Evolutionary conservation across 2,113 vertebrate genomes (phyloP), one percentile per base, ranked within the genome.

Genomic region (Eptesicus fuscus): DNA sequence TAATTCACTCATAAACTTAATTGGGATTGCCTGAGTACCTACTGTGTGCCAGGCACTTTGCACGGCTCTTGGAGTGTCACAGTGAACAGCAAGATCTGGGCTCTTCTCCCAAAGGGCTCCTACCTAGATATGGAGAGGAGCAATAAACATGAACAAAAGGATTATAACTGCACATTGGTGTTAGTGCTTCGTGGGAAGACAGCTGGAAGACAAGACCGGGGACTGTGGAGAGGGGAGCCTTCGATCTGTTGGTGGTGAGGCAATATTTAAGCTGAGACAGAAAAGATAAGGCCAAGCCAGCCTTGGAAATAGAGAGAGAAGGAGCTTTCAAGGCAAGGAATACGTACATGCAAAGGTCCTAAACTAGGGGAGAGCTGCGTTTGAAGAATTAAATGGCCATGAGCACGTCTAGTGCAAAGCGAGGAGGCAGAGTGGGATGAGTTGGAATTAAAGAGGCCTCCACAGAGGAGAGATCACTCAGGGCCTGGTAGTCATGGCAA

Each of bases 1-100:
- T 78, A 83, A 65, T 78, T 89, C 88, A 71, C 44, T 89, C 59
- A 32, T 47, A 67, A 79, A 35, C 53, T n/a, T 83, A 74, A 87
- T 11, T 42, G 67, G 7, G 6, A 47, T 20, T 35, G 20, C 44
- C 6, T 2, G 13, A 83, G 20, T 16, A 35, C 92, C 96, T 92
- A 82, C 77, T 92, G 28, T 85, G 82, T 59, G 61, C 28, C 7
- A 17, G 61, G 37, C 22, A 28, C 5, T 76, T 47, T 53, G 23
- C n/a, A 47, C 28, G 42, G 69, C 44, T 49, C 47, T 77, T 23
- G 11, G 17, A 11, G 71, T n/a, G 35, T 28, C 51, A 51, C n/a
- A 35, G 35, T 25, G 18, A 76, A 13, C 8, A n/a, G 30, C 13
- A 82, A n/a, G 59, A 94, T 23, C 35, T 35, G 40, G 56, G 32